Conservation (phyloP, 2,113 vertebrate genomes). For the Gambusia affinis region DNA sequence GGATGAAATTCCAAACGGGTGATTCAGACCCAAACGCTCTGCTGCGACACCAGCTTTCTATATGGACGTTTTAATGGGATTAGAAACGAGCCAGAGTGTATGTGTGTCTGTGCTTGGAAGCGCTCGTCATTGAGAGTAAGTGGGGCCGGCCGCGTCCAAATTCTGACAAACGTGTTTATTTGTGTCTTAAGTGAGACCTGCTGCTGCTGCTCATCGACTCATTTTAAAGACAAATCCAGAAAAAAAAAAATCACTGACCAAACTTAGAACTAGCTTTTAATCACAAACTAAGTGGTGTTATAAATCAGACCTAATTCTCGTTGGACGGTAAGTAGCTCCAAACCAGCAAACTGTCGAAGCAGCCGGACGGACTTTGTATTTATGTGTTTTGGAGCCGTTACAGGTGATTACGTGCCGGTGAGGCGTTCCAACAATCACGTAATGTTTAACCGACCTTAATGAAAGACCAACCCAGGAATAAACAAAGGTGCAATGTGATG, state of each 20-base stretch:
- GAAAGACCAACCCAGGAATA: slow-evolving; percentile 69
- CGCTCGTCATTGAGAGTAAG: slow-evolving; percentile 2
- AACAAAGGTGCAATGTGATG: slow-evolving; percentile 64
- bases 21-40: slow-evolving; percentile 62
- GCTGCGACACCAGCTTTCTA: slow-evolving; percentile 42
- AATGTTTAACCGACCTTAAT: slow-evolving; percentile 73
- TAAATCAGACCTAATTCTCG: slow-evolving; percentile 54
- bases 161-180: slow-evolving; percentile 80
- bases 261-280: slow-evolving; percentile 39
- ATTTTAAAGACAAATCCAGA: slow-evolving; percentile 73
- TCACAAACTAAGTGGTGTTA: slow-evolving; percentile 41
- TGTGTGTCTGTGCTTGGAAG: slow-evolving; percentile 19
- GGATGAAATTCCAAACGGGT: slow-evolving; percentile 67
- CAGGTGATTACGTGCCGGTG: slow-evolving; percentile 52
- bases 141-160: slow-evolving; percentile 61
- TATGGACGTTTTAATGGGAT: slow-evolving; percentile 82
- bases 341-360: slow-evolving; percentile 29
- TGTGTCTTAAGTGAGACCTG: slow-evolving; percentile 84
- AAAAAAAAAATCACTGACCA: slow-evolving; percentile 32
- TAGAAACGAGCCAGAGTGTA: slow-evolving; percentile 73
- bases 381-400: slow-evolving; percentile 68
- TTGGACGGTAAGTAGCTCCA: slow-evolving; percentile 26
- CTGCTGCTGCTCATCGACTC: slow-evolving; percentile 78
- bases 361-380: slow-evolving; percentile 51
- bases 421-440: slow-evolving; percentile 63